A percentile compares a stretch with the other conserved stretches of the same genome.
These are phyloP conservation scores for Nannoperca australis DNA, from an alignment of 2,797 vertebrate species.

Conservation along the genomic window DNA sequence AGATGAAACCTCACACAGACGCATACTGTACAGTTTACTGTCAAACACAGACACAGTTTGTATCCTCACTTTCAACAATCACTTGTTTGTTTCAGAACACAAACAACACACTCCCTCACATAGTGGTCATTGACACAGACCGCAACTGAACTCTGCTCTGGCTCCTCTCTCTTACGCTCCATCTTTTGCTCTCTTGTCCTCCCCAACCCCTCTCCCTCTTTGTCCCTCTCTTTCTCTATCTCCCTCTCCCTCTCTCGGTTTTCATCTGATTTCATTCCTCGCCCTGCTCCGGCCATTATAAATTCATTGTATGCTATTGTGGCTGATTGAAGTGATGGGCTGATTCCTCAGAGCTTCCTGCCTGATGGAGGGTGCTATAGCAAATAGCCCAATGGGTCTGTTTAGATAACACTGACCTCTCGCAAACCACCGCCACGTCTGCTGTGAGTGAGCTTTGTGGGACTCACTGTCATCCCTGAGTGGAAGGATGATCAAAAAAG, in stretches of 20 bases:
- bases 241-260: conserved; percentile 45
- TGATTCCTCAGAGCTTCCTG: conserved; percentile 84
- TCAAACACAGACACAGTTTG: conserved; percentile 75
- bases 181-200: conserved; percentile 56
- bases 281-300: conserved; percentile 77
- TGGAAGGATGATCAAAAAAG: conserved; percentile 57
- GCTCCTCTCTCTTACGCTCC: conserved; percentile 55
- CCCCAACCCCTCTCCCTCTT: conserved; percentile 32
- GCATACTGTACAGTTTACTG: conserved; percentile 59
- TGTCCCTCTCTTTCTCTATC: conserved; percentile 8
- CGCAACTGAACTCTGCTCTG: conserved; percentile 47
- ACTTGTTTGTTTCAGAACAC: conserved; percentile 83
- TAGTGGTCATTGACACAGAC: conserved; percentile 75
- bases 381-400: conserved; percentile 90
- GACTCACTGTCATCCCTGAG: conserved; percentile 64
- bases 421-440: conserved; percentile 69
- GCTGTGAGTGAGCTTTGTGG: conserved; percentile 74
- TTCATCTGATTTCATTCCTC: conserved; percentile 78
- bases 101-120: conserved; percentile 72
- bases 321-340: conserved; percentile 89
- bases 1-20: conserved; percentile 21
- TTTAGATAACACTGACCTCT: conserved; percentile 92
- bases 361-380: conserved; percentile 90
- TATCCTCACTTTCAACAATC: conserved; percentile 80
- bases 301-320: conserved; percentile 83